Evolutionary conservation across 53 echinoderm and acorn worm species (phyloP), one percentile per base, ranked within the genome.

Genomic region (Arbacia lixula): DNA sequence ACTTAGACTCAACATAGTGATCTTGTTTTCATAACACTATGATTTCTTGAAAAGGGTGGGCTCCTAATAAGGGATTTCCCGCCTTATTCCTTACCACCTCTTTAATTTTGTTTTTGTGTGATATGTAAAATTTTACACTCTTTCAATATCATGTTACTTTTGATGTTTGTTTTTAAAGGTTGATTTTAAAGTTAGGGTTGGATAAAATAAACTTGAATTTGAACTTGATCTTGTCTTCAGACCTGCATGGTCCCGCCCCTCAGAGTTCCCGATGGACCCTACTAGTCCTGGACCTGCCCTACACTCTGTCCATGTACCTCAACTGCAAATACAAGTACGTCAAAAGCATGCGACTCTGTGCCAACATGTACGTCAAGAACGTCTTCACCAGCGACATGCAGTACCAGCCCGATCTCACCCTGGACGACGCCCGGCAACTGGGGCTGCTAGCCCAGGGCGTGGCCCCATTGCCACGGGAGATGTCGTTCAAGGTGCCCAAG

Each of bases 271-370:
- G 87, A 19, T 97, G 98, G 98, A 94, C 98, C 1, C 72, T 97
- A 36, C 90, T 97, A 12, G 27, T 88, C 40, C 79, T 97, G 11
- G 98, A 97, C 84, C 90, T 97, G 80, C 98, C 94, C 71, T 97
- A 97, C 81, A 97, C 94, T 71, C 85, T 97, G 26, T 97, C 98
- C 66, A 97, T 97, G 90, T 97, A 97, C 90, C 90, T 97, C 83
- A 97, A 94, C 50, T 82, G 94, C 66, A 94, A 86, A 81, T 97
- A 94, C 86, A 85, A 90, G 25, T 90, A 94, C 61, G 88, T 94
- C 36, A 97, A 97, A 85, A 88, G 86, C 16, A 73, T 94, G 21
- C 92, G 94, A 24, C 90, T 97, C 50, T 97, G 98, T 67, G 92
- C 94, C 68, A 97, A 92, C 85, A 83, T 97, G 65, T 86, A 87